Percentiles rank a stretch among this genome's conserved stretches.
These are phyloP conservation scores for Litocranius walleri DNA, from an alignment of 2,113 vertebrate species.

Conservation along the genomic window DNA sequence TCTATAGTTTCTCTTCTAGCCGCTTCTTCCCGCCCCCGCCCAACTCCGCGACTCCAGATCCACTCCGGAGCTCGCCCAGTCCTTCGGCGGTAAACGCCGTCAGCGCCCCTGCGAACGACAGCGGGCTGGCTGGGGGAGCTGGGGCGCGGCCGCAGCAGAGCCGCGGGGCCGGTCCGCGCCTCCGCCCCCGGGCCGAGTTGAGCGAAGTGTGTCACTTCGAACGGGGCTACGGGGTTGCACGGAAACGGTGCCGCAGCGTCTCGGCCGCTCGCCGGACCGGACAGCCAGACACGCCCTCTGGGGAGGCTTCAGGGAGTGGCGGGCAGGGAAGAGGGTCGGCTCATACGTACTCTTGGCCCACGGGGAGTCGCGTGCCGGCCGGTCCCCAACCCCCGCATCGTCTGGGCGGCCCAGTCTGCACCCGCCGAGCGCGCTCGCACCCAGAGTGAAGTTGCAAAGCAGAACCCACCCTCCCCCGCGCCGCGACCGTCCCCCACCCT, in stretches of 20 bases:
- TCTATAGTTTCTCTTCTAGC: slow-evolving; percentile 35
- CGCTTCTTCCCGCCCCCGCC: slow-evolving; percentile 14
- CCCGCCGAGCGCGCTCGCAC: slow-evolving; percentile 18
- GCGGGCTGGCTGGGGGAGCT: neutral
- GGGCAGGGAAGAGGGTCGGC: neutral
- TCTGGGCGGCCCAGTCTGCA: slow-evolving; percentile 25
- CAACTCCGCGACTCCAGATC: slow-evolving; percentile 18
- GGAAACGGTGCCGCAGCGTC: neutral
- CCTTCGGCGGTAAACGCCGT: neutral
- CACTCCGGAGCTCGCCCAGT: neutral
- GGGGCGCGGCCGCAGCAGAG: neutral
- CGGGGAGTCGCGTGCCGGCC: slow-evolving; percentile 13
- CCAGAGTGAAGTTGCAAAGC: slow-evolving; percentile 64
- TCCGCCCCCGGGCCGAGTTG: neutral
- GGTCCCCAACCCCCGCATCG: slow-evolving; percentile 50
- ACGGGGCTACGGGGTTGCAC: neutral
- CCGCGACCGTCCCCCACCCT: slow-evolving; percentile 60
- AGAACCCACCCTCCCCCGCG: slow-evolving; percentile 61
- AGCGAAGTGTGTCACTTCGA: slow-evolving; percentile 38
- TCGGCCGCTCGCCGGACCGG: neutral
- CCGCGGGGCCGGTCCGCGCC: neutral
- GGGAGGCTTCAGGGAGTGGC: neutral
- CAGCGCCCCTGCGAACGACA: slow-evolving; percentile 36
- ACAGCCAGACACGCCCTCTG: slow-evolving; percentile 54
- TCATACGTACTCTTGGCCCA: slow-evolving; percentile 30